These are phyloP conservation scores for Torymus aiolomorphi DNA, from an alignment of 2,888 invertebrate genomes.

Conservation along the genomic window DNA sequence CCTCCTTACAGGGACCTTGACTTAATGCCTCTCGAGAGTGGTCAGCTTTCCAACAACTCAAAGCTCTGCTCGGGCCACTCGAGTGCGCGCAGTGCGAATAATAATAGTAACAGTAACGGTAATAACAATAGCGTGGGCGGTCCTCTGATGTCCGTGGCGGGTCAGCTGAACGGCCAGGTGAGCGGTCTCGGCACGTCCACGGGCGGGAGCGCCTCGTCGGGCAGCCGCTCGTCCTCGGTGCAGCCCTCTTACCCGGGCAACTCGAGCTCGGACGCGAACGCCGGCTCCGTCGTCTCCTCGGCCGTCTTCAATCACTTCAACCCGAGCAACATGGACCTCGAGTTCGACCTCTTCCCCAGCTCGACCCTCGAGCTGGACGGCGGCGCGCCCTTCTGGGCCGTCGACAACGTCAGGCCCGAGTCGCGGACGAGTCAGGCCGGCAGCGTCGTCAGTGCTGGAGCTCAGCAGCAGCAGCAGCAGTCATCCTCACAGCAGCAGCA, in stretches of 20 bases:
- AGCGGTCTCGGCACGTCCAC: slow-evolving; percentile 63
- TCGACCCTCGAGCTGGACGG: slow-evolving; percentile 80
- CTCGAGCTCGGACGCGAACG: slow-evolving; percentile 31
- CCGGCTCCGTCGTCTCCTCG: slow-evolving; percentile 29
- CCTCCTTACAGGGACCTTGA: slow-evolving; percentile 73
- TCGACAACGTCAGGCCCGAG: slow-evolving; percentile 77
- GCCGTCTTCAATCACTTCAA: slow-evolving; percentile 71
- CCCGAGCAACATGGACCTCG: slow-evolving; percentile 78
- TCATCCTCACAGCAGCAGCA: slow-evolving; percentile 64
- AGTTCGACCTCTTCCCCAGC: slow-evolving; percentile 82
- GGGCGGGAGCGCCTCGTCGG: slow-evolving; percentile 65
- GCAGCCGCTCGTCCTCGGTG: slow-evolving; percentile 33
- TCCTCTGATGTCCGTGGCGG: slow-evolving; percentile 82
- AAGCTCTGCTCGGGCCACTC: slow-evolving; percentile 71
- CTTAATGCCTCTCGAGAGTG: slow-evolving; percentile 74
- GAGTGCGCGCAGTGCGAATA: slow-evolving; percentile 69
- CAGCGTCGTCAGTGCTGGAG: neutral
- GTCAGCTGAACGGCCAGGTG: slow-evolving; percentile 82
- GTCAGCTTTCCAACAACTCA: slow-evolving; percentile 74
- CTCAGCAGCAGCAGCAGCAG: slow-evolving; percentile 17
- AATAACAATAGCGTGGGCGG: slow-evolving; percentile 80
- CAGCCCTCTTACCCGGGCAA: slow-evolving; percentile 8
- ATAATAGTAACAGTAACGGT: slow-evolving; percentile 72
- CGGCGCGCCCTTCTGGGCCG: slow-evolving; percentile 55
- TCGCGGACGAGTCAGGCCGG: slow-evolving; percentile 78